Base-by-base conservation (phyloP, 2,888 invertebrate genomes). In the Villa cingulata region DNA sequence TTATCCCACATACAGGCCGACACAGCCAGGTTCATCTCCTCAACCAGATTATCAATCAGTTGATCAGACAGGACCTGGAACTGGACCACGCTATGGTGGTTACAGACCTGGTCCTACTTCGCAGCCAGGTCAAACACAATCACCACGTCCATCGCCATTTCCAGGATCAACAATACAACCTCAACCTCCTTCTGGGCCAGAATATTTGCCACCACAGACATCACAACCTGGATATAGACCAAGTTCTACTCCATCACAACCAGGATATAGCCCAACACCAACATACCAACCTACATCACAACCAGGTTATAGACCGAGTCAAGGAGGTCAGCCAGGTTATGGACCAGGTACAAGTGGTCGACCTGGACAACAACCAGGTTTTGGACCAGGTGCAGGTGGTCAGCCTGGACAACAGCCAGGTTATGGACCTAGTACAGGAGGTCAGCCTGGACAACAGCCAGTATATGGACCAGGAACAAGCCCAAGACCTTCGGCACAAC, bases 271-370 rank as follows among this genome's bases (percentile, higher is more conserved):
- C 4, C 29, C 29, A 6, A 10, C 6, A 20, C 18, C 17, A 18
- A 17, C 43, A 36, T 40, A 42, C 27, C 27, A 29, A 23, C 43
- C 41, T 1, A 40, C 23, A 14, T 36, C 38, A 4, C 40, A 46
- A 4, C 43, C 37, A 17, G 54, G 55, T 1, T 56, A 55, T 5
- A 52, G 41, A 1, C 52, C 53, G 19, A 55, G 53, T 12, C 9
- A 9, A n/a, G 20, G 36, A 14, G 27, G 41, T 20, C 15, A 16
- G 9, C 27, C 39, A 29, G 20, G 23, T n/a, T 20, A 41, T 5
- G n/a, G 27, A 17, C 41, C 48, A 19, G 23, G 39, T 3, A 37
- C 32, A 29, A n/a, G 15, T 15, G 50, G 41, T 2, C 14, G 34
- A 2, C 18, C 17, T 16, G n/a, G n/a, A 7, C 16, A 19, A 6